These are phyloP conservation scores for Harpegnathos saltator DNA, from an alignment of 1,140 invertebrate genomes.

Conservation along the genomic window DNA sequence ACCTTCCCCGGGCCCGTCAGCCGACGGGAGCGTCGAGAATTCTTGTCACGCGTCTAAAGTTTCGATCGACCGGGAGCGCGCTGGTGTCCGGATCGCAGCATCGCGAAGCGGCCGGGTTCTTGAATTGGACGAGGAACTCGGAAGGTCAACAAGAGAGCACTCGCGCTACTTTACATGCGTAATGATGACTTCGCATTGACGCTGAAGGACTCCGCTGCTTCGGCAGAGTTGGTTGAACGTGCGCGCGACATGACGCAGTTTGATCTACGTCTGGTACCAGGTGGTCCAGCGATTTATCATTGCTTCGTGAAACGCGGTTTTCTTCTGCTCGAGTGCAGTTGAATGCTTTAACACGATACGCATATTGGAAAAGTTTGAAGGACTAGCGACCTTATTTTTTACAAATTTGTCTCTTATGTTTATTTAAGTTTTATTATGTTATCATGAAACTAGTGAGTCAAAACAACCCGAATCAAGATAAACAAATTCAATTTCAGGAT, in stretches of 20 bases:
- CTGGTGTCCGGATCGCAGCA: too few species aligned
- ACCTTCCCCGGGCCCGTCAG: neutral
- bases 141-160: neutral
- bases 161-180: neutral
- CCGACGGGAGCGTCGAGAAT: neutral
- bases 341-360: neutral
- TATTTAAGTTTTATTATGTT: too few species aligned
- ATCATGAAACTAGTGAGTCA: too few species aligned
- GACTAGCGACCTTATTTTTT: too few species aligned
- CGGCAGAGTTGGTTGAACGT: neutral
- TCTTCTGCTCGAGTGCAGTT: neutral
- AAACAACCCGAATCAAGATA: too few species aligned
- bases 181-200: constrained; percentile 7
- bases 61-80: neutral
- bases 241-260: neutral
- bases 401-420: too few species aligned
- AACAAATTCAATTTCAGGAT: too few species aligned
- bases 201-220: too few species aligned
- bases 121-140: neutral
- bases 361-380: too few species aligned
- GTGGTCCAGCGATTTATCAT: neutral
- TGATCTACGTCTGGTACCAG: neutral
- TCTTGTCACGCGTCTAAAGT: neutral
- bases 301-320: constrained; percentile 8
- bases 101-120: too few species aligned